Conservation (phyloP, 2,888 invertebrate genomes). For the Mycalesis mineus region DNA sequence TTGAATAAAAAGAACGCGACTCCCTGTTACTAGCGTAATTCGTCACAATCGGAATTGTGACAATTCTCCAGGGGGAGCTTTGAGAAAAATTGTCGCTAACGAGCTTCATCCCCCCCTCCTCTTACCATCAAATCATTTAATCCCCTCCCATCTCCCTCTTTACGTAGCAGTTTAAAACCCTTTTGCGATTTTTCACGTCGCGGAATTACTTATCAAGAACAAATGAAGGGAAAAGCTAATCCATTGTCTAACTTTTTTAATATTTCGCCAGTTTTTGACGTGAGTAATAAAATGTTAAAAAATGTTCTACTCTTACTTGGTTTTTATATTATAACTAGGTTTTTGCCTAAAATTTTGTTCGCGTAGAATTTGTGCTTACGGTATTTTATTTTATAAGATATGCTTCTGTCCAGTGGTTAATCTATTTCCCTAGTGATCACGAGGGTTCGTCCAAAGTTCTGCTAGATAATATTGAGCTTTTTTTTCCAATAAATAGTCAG, state of each 20-base stretch:
- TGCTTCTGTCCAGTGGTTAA: too few relatives aligned
- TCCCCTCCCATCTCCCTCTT: conserved; percentile 35
- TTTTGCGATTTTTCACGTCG: conserved; percentile 68
- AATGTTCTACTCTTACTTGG: too few relatives aligned
- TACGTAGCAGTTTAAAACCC: conserved; percentile 73
- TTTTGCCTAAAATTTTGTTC: too few relatives aligned
- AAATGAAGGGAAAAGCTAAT: conserved; percentile 51
- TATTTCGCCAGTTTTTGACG: conserved; percentile 34
- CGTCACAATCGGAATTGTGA: conserved; percentile 75
- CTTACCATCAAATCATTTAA: conserved; percentile 33
- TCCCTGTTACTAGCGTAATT: conserved; percentile 64
- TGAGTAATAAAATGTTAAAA: neutral
- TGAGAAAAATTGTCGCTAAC: conserved; percentile 77
- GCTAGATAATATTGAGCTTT: too few relatives aligned
- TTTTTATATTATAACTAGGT: too few relatives aligned
- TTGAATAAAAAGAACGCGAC: conserved; percentile 54
- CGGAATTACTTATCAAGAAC: conserved; percentile 62
- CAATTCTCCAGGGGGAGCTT: conserved; percentile 70
- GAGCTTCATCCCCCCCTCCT: conserved; percentile 54
- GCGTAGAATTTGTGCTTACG: too few relatives aligned
- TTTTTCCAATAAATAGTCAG: too few relatives aligned
- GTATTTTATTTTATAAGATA: too few relatives aligned
- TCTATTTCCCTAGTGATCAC: too few relatives aligned
- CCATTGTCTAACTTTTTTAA: conserved; percentile 57
- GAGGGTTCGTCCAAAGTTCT: too few relatives aligned